Conservation (phyloP, 1,140 invertebrate genomes). For the Drosophila baimaii region DNA sequence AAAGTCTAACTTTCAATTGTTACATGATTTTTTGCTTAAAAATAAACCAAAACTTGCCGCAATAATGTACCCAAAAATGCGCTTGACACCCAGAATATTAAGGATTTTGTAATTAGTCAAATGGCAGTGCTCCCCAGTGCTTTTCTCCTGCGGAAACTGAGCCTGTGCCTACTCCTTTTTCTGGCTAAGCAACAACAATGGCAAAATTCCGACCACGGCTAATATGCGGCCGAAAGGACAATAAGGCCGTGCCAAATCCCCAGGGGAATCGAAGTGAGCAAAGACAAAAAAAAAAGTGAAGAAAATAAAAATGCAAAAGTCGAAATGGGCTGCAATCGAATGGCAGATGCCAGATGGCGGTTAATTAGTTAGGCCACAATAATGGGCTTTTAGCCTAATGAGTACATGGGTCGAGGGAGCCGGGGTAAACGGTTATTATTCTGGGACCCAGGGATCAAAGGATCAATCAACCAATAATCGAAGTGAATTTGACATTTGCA, state of each 20-base stretch:
- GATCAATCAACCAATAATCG: conserved; percentile 59
- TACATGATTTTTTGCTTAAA: no score
- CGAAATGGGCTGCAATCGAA: conserved; percentile 18
- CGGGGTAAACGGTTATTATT: not conserved
- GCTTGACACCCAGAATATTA: no score
- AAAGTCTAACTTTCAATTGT: not conserved
- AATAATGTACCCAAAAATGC: not conserved
- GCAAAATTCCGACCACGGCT: conserved; percentile 36
- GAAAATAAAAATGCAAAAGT: conserved; percentile 20
- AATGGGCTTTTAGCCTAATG: conserved; percentile 72
- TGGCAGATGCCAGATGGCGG: conserved; percentile 48
- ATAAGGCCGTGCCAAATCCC: conserved; percentile 44
- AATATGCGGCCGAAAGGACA: conserved; percentile 53
- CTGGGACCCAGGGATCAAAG: conserved; percentile 42
- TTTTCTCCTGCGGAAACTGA: not conserved
- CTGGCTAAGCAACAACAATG: conserved; percentile 73
- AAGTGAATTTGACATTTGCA: conserved; percentile 46
- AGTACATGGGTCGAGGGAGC: conserved; percentile 1
- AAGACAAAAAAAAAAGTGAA: conserved; percentile 59
- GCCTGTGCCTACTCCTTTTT: not conserved
- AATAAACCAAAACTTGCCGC: not conserved
- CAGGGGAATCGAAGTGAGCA: conserved; percentile 63
- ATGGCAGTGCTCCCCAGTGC: conserved; percentile 23
- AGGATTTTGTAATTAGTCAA: conserved; percentile 46
- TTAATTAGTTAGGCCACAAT: conserved; percentile 57